Evolutionary conservation across 2,113 vertebrate species (phyloP).

Genomic region (Xiphophorus couchianus): DNA sequence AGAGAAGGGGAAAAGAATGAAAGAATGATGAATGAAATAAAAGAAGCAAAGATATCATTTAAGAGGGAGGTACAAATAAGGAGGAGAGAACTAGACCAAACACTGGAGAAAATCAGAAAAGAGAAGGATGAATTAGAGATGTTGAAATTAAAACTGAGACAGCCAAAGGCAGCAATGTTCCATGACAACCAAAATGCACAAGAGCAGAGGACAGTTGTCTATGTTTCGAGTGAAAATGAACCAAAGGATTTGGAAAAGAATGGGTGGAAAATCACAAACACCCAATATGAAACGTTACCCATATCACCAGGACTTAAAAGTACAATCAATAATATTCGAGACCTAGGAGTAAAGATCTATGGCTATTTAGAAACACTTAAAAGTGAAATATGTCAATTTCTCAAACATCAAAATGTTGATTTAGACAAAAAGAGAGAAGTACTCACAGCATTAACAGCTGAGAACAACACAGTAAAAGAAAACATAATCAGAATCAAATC

Average conservation of each 20-base stretch:
- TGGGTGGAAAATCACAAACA: neutral
- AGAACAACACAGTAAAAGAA: conserved; percentile 24
- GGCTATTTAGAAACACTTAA: conserved; percentile 16
- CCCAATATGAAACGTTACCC: neutral
- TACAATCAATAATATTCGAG: conserved; percentile 4
- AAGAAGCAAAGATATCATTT: conserved; percentile 28
- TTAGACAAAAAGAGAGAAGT: conserved; percentile 36
- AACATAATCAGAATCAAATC: conserved; percentile 33
- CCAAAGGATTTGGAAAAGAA: neutral
- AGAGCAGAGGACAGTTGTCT: neutral
- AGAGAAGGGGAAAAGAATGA: conserved; percentile 44
- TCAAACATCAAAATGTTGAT: conserved; percentile 28
- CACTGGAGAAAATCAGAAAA: conserved; percentile 36
- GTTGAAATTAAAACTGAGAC: conserved; percentile 31
- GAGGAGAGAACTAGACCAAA: conserved; percentile 46
- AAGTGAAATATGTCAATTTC: conserved; percentile 5
- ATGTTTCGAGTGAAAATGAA: neutral
- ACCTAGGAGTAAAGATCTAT: conserved; percentile 11
- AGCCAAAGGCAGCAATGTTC: conserved; percentile 31
- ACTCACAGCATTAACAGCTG: conserved; percentile 15
- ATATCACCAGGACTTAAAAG: neutral
- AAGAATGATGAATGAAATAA: conserved; percentile 33
- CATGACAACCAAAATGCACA: conserved; percentile 7
- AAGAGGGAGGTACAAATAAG: conserved; percentile 33
- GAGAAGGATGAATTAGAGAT: conserved; percentile 47